phyloP scores from a whole-genome alignment of 2,113 vertebrate species.

The Cathartes aura region DNA sequence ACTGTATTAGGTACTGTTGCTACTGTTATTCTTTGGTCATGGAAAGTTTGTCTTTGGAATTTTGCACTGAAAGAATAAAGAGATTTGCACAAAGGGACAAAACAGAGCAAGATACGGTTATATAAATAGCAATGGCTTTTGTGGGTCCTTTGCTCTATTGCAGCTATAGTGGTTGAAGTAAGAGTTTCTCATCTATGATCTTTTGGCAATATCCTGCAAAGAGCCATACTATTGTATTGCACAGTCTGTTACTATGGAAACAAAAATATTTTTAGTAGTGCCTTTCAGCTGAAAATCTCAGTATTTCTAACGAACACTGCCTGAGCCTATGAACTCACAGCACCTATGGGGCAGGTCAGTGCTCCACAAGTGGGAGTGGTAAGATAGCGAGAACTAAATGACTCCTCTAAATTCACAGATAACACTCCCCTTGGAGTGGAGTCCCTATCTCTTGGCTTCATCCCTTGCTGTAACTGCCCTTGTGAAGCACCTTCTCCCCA shows the following conservation, averaged over 20 bases:
- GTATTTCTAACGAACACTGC: background rate
- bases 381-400: background rate
- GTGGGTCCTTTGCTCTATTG: background rate
- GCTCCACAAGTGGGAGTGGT: background rate
- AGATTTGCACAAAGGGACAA: background rate
- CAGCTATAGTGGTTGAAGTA: background rate
- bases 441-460: background rate
- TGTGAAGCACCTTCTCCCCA: background rate
- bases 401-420: background rate
- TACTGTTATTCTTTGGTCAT: background rate
- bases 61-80: background rate
- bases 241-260: conserved; percentile 30
- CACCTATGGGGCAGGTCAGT: conserved; percentile 13
- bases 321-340: background rate
- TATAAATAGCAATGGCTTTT: background rate
- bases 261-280: conserved; percentile 53
- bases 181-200: background rate
- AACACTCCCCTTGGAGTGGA: background rate
- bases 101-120: background rate
- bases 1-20: background rate
- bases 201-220: conserved; percentile 9
- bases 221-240: conserved; percentile 16
- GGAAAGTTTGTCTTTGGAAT: background rate
- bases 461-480: no score
- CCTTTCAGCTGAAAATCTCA: conserved; percentile 25